These are phyloP conservation scores for Acanthococcus lagerstroemiae DNA, from an alignment of 2,888 invertebrate genomes.

Conservation along the genomic window DNA sequence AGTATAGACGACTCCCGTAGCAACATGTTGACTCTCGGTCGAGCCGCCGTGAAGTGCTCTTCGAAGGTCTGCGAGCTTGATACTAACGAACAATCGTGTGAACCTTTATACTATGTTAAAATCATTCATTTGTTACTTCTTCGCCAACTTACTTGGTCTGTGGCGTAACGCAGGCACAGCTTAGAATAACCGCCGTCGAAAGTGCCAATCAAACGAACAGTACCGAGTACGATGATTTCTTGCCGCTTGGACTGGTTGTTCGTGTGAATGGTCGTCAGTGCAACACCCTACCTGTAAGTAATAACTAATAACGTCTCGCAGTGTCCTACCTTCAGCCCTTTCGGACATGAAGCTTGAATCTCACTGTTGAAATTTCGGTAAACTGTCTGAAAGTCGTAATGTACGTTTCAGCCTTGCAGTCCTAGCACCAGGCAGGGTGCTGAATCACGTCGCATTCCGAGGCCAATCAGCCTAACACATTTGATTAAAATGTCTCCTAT, in stretches of 20 bases:
- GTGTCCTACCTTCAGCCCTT: neutral
- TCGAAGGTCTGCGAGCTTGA: no score
- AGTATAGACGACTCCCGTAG: no score
- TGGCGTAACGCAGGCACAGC: no score
- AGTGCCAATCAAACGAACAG: conserved; percentile 42
- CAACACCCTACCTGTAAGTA: conserved; percentile 68
- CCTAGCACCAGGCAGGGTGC: conserved; percentile 24
- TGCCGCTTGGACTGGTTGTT: conserved; percentile 83
- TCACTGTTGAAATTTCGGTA: no score
- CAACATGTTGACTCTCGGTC: no score
- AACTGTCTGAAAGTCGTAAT: no score
- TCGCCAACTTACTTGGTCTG: no score
- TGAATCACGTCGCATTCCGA: conserved; percentile 45
- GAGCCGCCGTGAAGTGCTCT: no score
- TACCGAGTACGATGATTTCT: conserved; percentile 81
- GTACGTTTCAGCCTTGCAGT: conserved; percentile 3
- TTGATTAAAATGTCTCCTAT: conserved; percentile 76
- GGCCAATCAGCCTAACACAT: conserved; percentile 90
- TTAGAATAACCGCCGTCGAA: conserved; percentile 3
- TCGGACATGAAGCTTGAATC: neutral
- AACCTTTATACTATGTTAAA: no score
- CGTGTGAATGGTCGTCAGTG: conserved; percentile 87
- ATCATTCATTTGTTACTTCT: no score
- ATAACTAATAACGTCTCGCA: no score
- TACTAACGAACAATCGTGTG: no score